These are phyloP conservation scores for Thera britannica DNA, from an alignment of 2,888 invertebrate genomes.

Conservation along the genomic window DNA sequence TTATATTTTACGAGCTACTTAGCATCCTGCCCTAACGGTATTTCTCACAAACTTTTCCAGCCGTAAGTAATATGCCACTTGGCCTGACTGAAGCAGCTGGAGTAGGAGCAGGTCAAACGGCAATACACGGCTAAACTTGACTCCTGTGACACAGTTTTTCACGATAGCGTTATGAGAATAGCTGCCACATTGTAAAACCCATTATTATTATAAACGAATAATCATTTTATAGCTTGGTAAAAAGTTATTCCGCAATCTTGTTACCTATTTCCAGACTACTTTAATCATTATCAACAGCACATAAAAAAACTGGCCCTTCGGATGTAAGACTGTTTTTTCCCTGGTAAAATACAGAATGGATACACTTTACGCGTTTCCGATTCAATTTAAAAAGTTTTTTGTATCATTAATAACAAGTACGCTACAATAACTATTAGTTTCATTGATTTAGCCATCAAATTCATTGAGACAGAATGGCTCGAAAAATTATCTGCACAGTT, in stretches of 20 bases:
- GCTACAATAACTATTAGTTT: not conserved
- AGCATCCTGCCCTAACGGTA: constrained; percentile 1
- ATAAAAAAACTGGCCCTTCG: too few relatives aligned
- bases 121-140: constrained; percentile 44
- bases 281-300: too few relatives aligned
- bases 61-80: constrained; percentile 19
- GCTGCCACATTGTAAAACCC: not conserved
- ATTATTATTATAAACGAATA: too few relatives aligned
- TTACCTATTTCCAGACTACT: too few relatives aligned
- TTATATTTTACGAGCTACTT: constrained; percentile 11
- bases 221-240: too few relatives aligned
- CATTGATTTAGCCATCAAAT: not conserved
- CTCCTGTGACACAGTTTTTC: constrained; percentile 58
- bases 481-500: not conserved
- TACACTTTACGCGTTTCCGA: too few relatives aligned
- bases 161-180: constrained; percentile 11
- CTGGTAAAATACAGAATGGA: too few relatives aligned
- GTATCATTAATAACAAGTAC: not conserved
- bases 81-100: constrained; percentile 17
- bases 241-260: too few relatives aligned
- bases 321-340: too few relatives aligned
- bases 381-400: too few relatives aligned
- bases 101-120: constrained; percentile 28
- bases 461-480: not conserved
- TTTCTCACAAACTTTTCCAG: constrained; percentile 13